Base-by-base conservation (phyloP, 2,888 invertebrate genomes). In the Tricholauxania praeusta region DNA sequence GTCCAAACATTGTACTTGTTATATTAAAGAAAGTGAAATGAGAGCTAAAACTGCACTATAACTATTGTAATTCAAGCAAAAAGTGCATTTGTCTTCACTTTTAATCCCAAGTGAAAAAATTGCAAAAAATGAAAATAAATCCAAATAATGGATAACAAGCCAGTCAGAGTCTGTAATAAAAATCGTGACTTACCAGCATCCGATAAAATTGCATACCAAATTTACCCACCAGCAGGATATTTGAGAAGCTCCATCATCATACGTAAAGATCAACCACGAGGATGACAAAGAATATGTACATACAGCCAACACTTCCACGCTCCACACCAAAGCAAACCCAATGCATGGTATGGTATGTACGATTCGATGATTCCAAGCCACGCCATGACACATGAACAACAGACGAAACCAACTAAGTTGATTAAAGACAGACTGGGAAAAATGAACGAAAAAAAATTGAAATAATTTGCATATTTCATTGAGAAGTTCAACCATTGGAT, bases 171-270 rank as follows among this genome's bases (percentile, higher is more conserved):
- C 64, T 64, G 64, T 10, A 22, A 47, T 47, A 68, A 52, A 84
- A 83, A 81, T 84, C 84, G 84, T 84, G 84, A 84, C 84, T 84
- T 81, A 79, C 82, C 80, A 81, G 80, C 82, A 85, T 84, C 84
- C 85, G 84, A 84, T 84, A 85, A 83, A 84, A 80, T 80, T 78
- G 80, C 80, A 80, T 78, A 77, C 78, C 78, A 72, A 76, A 73
- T 81, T 79, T 84, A 83, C 83, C 85, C 84, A 84, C 84, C 85
- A 84, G 85, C 84, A 84, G 84, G 84, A 84, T 85, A 84, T 82
- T 85, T 82, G 80, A 85, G 84, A 82, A 83, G 82, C 77, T 75
- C 80, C 81, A 82, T 70, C 70, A 62, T 62, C 53, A 60, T 12
- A 64, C 51, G 64, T 19, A 28, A 19, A 64, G 49, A 64, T 49